Evolutionary conservation across 2,888 invertebrate species (phyloP).

Genomic region (Rhagonycha fulva): DNA sequence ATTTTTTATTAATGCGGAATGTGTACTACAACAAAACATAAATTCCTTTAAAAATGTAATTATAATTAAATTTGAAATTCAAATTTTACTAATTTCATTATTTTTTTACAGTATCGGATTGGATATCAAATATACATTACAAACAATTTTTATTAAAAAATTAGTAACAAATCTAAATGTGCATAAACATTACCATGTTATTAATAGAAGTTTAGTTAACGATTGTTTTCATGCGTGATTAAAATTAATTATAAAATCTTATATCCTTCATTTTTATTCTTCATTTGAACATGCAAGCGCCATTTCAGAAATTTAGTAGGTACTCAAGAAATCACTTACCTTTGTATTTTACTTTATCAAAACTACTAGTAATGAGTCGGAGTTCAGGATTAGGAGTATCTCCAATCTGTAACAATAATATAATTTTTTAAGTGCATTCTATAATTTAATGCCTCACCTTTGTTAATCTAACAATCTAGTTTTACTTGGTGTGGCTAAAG

Average conservation of each 20-base stretch:
- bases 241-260: not conserved
- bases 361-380: constrained; percentile 84
- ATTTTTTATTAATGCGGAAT: not conserved
- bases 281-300: constrained; percentile 14
- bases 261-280: not conserved
- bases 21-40: not conserved
- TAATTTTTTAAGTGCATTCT: not conserved
- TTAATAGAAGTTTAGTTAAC: not conserved
- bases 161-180: not conserved
- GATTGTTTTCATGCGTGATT: constrained; percentile 2
- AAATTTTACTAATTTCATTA: not conserved
- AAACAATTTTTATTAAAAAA: not conserved
- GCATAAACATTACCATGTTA: not conserved
- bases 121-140: too few relatives aligned
- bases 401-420: constrained; percentile 70
- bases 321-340: constrained; percentile 62
- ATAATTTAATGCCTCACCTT: constrained; percentile 27
- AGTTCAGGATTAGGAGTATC: constrained; percentile 85
- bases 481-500: constrained; percentile 42
- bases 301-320: constrained; percentile 9
- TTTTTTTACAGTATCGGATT: not conserved
- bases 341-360: constrained; percentile 83
- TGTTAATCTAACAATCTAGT: constrained; percentile 41
- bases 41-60: not conserved
- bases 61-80: not conserved